A percentile compares a stretch with the other conserved stretches of the same genome.
These are phyloP conservation scores for Rattus rattus DNA, from an alignment of 2,113 vertebrate species.

Conservation along the genomic window DNA sequence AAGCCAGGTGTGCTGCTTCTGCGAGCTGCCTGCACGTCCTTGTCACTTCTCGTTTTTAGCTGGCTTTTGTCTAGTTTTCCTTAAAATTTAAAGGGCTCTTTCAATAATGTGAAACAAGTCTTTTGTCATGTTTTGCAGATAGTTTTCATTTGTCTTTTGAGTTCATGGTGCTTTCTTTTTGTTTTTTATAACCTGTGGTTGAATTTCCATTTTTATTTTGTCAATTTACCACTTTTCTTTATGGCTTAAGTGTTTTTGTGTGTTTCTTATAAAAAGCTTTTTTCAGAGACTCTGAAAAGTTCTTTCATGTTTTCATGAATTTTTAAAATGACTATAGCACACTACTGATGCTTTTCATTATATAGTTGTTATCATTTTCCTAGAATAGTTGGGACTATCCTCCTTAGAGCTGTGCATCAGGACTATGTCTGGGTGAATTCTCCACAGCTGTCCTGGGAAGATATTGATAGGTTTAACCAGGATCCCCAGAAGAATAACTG, in stretches of 20 bases:
- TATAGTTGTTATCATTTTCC: slow-evolving; percentile 28
- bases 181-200: not conserved
- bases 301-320: slow-evolving; percentile 37
- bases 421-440: not conserved
- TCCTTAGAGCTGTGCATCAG: not conserved
- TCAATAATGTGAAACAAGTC: slow-evolving; percentile 6
- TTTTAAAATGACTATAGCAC: not conserved
- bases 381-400: not conserved
- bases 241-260: slow-evolving; percentile 35
- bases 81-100: slow-evolving; percentile 17
- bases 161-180: not conserved
- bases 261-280: slow-evolving; percentile 22
- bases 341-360: not conserved
- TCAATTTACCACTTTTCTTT: slow-evolving; percentile 51
- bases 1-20: not conserved
- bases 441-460: not conserved
- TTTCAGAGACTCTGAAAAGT: slow-evolving; percentile 27
- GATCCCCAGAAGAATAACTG: not conserved
- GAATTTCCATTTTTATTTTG: slow-evolving; percentile 56
- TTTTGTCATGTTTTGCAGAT: slow-evolving; percentile 32
- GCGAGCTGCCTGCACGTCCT: not conserved
- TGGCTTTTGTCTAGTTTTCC: slow-evolving; percentile 17
- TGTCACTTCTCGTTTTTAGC: slow-evolving; percentile 41
- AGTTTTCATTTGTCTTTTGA: slow-evolving; percentile 55
- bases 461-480: not conserved